A percentile compares a stretch with the other conserved stretches of the same genome.
Conservation (phyloP, 2,113 vertebrate genomes). For the Felis chaus region DNA sequence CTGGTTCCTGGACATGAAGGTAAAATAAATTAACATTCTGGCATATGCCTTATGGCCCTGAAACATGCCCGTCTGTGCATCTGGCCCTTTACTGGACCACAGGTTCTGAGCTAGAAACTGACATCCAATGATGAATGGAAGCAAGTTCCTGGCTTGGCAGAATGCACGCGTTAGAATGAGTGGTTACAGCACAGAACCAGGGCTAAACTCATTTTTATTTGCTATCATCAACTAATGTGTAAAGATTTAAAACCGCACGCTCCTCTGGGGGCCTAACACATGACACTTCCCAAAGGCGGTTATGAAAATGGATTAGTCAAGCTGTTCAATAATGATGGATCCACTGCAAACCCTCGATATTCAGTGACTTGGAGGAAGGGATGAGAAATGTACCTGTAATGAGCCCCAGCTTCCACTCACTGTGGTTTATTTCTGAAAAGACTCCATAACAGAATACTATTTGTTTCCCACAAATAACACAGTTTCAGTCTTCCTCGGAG, state of each 20-base stretch:
- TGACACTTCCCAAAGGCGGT: background rate
- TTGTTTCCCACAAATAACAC: slow-evolving; percentile 9
- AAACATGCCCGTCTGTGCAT: background rate
- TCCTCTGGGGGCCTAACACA: background rate
- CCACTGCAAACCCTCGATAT: background rate
- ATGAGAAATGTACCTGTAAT: too few relatives aligned
- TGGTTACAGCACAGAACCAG: background rate
- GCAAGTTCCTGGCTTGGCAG: background rate
- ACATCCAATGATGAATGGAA: background rate
- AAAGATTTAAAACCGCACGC: background rate
- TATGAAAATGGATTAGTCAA: background rate
- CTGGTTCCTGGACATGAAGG: background rate
- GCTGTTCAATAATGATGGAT: background rate
- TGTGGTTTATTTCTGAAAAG: background rate
- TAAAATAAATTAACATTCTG: background rate
- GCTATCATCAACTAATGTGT: background rate
- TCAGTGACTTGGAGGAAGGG: background rate
- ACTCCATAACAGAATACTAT: background rate
- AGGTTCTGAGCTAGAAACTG: background rate
- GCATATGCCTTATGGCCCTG: background rate
- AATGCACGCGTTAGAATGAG: background rate
- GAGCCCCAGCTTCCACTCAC: background rate
- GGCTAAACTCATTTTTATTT: background rate
- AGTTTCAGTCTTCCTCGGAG: background rate
- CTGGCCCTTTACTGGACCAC: too few relatives aligned